These are phyloP conservation scores for Drosophila paramelanica DNA, from an alignment of 2,888 invertebrate species.

Conservation along the genomic window DNA sequence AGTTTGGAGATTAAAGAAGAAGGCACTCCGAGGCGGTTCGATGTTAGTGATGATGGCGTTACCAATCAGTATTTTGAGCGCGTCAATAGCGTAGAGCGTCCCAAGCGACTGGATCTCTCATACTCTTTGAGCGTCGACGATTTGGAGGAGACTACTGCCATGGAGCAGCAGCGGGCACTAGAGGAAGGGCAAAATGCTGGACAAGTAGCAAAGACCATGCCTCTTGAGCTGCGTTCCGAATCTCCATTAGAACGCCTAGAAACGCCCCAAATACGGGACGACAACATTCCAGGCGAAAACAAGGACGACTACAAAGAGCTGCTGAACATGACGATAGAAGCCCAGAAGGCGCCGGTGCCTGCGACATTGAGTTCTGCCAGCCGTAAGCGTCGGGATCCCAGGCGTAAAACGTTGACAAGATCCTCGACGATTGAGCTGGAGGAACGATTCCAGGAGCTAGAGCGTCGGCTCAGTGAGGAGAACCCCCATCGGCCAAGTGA, in stretches of 20 bases:
- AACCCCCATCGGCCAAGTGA: conserved; percentile 31
- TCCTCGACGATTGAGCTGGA: conserved; percentile 80
- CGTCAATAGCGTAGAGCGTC: conserved; percentile 83
- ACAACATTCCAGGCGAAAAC: conserved; percentile 75
- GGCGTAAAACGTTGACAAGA: conserved; percentile 75
- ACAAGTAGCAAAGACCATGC: conserved; percentile 12
- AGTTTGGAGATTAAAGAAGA: conserved; percentile 37
- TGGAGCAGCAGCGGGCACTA: conserved; percentile 34
- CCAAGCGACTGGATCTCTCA: conserved; percentile 81
- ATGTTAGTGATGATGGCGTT: conserved; percentile 83
- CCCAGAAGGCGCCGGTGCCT: conserved; percentile 14
- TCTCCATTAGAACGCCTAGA: neutral
- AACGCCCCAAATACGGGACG: conserved; percentile 52
- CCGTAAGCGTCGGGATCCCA: conserved; percentile 75
- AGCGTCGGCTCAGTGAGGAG: conserved; percentile 73
- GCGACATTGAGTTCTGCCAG: conserved; percentile 39
- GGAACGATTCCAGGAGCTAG: conserved; percentile 71
- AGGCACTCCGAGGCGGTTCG: conserved; percentile 54
- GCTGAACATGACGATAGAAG: conserved; percentile 69
- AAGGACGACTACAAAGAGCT: conserved; percentile 69
- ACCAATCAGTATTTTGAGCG: conserved; percentile 85
- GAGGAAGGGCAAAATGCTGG: conserved; percentile 33
- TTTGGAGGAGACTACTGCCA: conserved; percentile 5
- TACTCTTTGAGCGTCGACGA: conserved; percentile 82
- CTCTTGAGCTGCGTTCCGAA: neutral